Conservation (phyloP, 2,888 invertebrate species). For the Sarcophaga subvicina region DNA sequence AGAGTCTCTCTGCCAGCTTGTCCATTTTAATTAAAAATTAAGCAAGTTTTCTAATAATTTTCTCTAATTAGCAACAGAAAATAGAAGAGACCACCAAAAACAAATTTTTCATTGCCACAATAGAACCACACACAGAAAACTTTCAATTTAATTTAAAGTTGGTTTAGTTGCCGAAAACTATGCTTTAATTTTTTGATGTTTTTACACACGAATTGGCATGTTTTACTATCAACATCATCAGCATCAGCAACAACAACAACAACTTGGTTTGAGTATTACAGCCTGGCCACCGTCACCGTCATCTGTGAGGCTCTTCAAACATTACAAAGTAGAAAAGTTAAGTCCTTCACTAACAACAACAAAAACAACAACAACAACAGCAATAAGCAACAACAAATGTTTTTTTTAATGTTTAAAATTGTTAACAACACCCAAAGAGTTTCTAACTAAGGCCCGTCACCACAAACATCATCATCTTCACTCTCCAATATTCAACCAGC, state of each 20-base stretch:
- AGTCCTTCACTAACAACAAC: neutral
- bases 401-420: constrained; percentile 10
- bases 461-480: neutral
- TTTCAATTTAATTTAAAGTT: constrained; percentile 43
- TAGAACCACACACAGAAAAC: neutral
- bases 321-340: constrained; percentile 30
- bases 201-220: constrained; percentile 46
- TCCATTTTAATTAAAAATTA: too few relatives aligned
- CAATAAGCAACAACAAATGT: too few relatives aligned
- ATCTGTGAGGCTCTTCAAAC: neutral
- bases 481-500: too few relatives aligned
- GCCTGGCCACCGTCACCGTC: too few relatives aligned
- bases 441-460: neutral
- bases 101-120: too few relatives aligned
- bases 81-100: too few relatives aligned
- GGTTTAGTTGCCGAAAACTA: constrained; percentile 51
- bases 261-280: too few relatives aligned
- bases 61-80: too few relatives aligned
- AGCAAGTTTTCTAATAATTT: too few relatives aligned
- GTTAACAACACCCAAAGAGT: neutral
- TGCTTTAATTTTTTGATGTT: constrained; percentile 53
- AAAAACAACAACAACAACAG: neutral
- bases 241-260: neutral
- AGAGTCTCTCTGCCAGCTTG: too few relatives aligned
- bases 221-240: constrained; percentile 32